Evolutionary conservation across 2,797 vertebrate genomes (phyloP).

Genomic region (Bovichtus diacanthus): DNA sequence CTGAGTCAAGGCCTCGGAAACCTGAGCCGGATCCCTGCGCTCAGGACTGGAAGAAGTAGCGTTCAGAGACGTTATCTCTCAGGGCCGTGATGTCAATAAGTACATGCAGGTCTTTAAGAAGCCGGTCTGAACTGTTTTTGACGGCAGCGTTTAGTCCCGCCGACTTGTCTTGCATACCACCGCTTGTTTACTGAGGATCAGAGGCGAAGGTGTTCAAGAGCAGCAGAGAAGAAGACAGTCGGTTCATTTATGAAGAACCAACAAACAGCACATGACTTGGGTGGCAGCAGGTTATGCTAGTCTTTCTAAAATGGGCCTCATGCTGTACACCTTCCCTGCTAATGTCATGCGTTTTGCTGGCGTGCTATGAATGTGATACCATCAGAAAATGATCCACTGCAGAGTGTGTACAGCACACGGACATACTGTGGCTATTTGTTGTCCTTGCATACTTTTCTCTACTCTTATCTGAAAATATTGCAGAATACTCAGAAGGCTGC

Average conservation of each 20-base stretch:
- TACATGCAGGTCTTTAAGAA: conserved; percentile 12
- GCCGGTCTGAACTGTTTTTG: neutral
- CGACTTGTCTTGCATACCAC: conserved; percentile 23
- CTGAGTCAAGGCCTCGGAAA: conserved; percentile 57
- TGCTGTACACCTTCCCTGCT: conserved; percentile 4
- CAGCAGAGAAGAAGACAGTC: conserved; percentile 26
- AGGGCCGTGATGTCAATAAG: neutral
- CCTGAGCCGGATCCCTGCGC: conserved; percentile 39
- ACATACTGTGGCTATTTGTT: conserved; percentile 3
- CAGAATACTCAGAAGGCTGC: conserved; percentile 65
- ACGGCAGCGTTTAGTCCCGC: neutral
- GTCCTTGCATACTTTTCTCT: conserved; percentile 25
- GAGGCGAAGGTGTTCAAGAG: conserved; percentile 1
- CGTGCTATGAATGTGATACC: conserved; percentile 10
- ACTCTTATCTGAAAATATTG: conserved; percentile 64
- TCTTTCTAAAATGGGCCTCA: conserved; percentile 12
- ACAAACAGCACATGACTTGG: neutral
- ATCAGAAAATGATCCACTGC: conserved; percentile 30
- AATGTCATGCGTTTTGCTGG: conserved; percentile 14
- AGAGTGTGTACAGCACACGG: conserved; percentile 9
- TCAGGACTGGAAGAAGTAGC: conserved; percentile 27
- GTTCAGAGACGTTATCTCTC: conserved; percentile 10
- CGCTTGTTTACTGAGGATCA: conserved; percentile 30
- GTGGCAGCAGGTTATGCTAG: conserved; percentile 19
- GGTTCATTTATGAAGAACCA: conserved; percentile 32